Conservation (phyloP, 2,113 vertebrate genomes). For the Suncus etruscus region DNA sequence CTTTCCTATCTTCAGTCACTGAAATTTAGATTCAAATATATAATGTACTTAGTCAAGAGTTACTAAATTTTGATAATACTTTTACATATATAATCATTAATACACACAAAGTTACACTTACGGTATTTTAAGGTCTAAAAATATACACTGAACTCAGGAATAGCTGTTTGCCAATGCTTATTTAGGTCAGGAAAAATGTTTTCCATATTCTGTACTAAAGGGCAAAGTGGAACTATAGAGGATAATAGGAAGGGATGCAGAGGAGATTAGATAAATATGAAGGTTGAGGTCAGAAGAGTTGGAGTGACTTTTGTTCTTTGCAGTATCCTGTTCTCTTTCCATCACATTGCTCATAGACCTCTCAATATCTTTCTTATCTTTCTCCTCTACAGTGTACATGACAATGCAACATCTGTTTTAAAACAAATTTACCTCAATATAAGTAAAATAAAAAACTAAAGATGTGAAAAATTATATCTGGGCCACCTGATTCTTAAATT, state of each 20-base stretch:
- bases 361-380: neutral
- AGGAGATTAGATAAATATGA: neutral
- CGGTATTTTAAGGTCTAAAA: conserved; percentile 59
- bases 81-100: conserved; percentile 29
- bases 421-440: neutral
- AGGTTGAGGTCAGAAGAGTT: conserved; percentile 57
- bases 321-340: neutral
- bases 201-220: conserved; percentile 12
- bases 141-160: conserved; percentile 61
- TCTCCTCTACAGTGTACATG: neutral
- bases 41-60: conserved; percentile 3
- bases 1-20: neutral
- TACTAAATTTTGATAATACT: conserved; percentile 15
- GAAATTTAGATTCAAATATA: neutral
- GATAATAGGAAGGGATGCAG: conserved; percentile 44
- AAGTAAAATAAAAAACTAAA: conserved; percentile 20
- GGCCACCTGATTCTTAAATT: conserved; percentile 44
- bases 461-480: conserved; percentile 14
- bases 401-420: neutral
- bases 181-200: conserved; percentile 48
- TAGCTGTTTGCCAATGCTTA: conserved; percentile 48
- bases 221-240: conserved; percentile 32
- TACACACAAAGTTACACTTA: neutral
- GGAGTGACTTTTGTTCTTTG: neutral
- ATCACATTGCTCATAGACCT: neutral